Conservation (phyloP, 64 coral and sea anemone genomes). For the Astreopora myriophthalma region DNA sequence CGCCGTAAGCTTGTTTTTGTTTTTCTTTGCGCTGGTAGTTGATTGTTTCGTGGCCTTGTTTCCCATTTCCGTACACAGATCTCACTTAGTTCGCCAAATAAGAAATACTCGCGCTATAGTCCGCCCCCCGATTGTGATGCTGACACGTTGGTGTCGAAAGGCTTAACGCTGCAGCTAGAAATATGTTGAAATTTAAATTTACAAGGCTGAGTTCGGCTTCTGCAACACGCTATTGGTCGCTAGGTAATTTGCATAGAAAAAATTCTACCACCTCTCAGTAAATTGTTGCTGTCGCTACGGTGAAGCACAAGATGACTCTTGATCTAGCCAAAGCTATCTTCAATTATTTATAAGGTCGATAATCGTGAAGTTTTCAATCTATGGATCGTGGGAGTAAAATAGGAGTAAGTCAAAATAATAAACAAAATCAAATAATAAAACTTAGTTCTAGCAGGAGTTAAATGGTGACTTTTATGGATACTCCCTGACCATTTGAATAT, state of each 20-base stretch:
- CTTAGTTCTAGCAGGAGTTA: not conserved
- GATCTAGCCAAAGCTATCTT: not conserved
- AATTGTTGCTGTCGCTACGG: not conserved
- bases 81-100: not conserved
- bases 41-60: slow-evolving; percentile 13
- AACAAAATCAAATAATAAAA: not conserved
- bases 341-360: slow-evolving; percentile 19
- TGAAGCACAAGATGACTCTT: not conserved
- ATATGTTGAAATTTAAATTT: slow-evolving; percentile 39
- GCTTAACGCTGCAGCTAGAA: not conserved
- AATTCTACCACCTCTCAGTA: not conserved
- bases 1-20: slow-evolving; percentile 61
- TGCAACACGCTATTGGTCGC: slow-evolving; percentile 24
- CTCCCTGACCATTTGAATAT: too few relatives aligned
- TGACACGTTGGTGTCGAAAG: not conserved
- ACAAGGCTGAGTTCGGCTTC: not conserved
- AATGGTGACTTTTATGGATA: not conserved
- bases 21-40: slow-evolving; percentile 1
- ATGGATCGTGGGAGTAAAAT: not conserved
- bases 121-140: not conserved
- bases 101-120: not conserved
- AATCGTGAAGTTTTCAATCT: slow-evolving; percentile 12
- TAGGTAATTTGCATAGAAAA: slow-evolving; percentile 37
- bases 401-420: not conserved
- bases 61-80: slow-evolving; percentile 8